Evolutionary conservation across 1,140 invertebrate genomes (phyloP), one percentile per base, ranked within the genome.

Genomic region (Drosophila littoralis): DNA sequence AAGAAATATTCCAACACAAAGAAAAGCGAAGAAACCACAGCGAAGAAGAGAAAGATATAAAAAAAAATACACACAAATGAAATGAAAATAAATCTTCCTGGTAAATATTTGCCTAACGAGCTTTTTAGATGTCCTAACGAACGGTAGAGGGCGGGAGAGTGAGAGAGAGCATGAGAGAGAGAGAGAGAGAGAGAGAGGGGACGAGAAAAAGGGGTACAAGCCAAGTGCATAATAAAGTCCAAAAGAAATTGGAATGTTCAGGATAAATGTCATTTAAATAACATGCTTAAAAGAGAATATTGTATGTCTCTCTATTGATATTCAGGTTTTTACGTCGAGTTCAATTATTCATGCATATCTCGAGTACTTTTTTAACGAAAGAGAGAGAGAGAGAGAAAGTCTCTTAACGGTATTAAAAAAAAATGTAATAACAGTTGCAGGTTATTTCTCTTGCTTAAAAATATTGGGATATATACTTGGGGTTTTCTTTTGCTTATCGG

Each of bases 21-120:
- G 35, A 75, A 28, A 35, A 64, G 15, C 32, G 13, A 52, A 10
- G 13, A 38, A 59, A 57, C 13, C 12, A 17, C 13, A 46, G 50
- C 8, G 28, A 32, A 12, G n/a, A 15, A 33, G 33, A 63, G 12
- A 15, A 9, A 36, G 33, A 17, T 7, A 38, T 32, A 36, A 48
- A 9, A n/a, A 38, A 32, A 48, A 63, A 60, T 28, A 38, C 59
- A 45, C 35, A 28, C 48, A 72, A 81, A 72, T 59, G 59, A 77
- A 74, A 46, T 72, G 79, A 54, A 76, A 79, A 86, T 76, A 71
- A 75, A 61, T 73, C 76, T 79, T 51, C 63, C 51, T 69, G 58
- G 64, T 74, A 79, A 79, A 79, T 79, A 77, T 79, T 79, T 79
- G 74, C 59, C 65, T 77, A 73, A 79, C 75, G 77, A 79, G 74